These are phyloP conservation scores for Plecturocebus donacophilus DNA, from an alignment of 2,113 vertebrate genomes.

Conservation along the genomic window DNA sequence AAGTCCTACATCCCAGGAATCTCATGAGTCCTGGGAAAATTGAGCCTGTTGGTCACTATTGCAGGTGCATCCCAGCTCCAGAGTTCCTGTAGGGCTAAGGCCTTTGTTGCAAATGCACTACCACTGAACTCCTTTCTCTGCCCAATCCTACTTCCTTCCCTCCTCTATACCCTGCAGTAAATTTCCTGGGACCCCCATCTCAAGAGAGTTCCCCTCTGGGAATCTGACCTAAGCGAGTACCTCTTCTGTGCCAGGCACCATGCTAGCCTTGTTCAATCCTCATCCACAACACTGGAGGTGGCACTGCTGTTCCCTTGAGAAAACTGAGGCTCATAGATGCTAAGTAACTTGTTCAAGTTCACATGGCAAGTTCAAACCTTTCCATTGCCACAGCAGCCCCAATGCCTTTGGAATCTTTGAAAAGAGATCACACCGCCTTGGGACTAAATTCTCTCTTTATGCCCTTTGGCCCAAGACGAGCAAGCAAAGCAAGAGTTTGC, in stretches of 20 bases:
- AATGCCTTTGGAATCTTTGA: background rate
- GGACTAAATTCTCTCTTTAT: background rate
- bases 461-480: background rate
- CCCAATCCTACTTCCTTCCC: background rate
- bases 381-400: background rate
- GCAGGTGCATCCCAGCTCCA: background rate
- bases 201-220: background rate
- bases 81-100: background rate
- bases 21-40: background rate
- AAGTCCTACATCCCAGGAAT: background rate
- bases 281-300: background rate
- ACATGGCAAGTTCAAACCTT: background rate
- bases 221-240: background rate
- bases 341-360: background rate
- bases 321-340: background rate
- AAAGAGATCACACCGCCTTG: background rate
- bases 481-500: background rate
- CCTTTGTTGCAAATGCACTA: background rate
- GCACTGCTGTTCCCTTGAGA: background rate
- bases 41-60: background rate
- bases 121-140: background rate
- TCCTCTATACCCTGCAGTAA: too few relatives aligned
- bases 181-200: background rate
- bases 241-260: background rate
- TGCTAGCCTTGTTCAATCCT: background rate